phyloP scores from a whole-genome alignment of 2,797 vertebrate species.

The Lateolabrax maculatus region DNA sequence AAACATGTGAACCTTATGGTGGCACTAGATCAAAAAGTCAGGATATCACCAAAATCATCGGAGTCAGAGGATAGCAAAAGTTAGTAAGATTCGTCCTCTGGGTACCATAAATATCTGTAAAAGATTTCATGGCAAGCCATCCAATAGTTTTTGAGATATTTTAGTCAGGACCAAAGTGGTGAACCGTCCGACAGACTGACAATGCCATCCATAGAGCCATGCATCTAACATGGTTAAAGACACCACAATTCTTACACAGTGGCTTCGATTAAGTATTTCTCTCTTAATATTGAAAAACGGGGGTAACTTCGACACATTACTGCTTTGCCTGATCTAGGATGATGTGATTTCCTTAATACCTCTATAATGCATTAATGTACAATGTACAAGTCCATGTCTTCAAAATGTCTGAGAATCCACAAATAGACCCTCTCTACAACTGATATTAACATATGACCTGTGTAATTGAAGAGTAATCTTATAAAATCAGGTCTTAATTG shows the following conservation, averaged over 20 bases:
- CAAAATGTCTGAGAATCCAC: constrained; percentile 1
- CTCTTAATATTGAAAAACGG: neutral
- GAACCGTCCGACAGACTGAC: neutral
- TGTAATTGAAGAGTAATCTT: constrained; percentile 9
- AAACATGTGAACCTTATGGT: too few relatives aligned
- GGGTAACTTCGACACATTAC: neutral
- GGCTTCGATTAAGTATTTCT: neutral
- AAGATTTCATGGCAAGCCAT: neutral
- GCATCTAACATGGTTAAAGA: neutral
- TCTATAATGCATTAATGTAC: neutral
- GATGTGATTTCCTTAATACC: neutral
- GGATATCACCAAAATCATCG: too few relatives aligned
- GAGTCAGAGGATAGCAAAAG: neutral
- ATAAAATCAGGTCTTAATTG: constrained; percentile 21
- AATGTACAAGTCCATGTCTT: neutral
- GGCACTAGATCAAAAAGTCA: too few relatives aligned
- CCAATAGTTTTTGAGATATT: neutral
- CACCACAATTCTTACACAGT: neutral
- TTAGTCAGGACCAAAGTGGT: neutral
- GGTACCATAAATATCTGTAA: neutral
- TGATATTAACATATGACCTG: neutral
- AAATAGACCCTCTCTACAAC: neutral
- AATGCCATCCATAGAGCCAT: neutral
- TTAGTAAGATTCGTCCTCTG: neutral
- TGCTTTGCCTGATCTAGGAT: neutral